Evolutionary conservation across 2,888 invertebrate genomes (phyloP).

Genomic region (Lacanobia wlatinum): DNA sequence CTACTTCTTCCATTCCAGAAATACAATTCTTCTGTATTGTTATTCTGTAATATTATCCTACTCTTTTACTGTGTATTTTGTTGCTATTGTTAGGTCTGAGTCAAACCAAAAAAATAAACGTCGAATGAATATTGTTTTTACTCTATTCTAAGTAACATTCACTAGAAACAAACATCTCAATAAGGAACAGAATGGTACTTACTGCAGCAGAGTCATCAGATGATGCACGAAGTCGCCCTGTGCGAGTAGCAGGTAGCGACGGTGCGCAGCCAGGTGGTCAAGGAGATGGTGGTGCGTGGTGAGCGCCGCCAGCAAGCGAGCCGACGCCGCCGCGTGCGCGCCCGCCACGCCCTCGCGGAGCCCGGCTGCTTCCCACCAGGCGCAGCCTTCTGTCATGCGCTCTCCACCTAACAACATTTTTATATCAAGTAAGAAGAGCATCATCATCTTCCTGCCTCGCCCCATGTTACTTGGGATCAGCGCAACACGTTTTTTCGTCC

Average conservation of each 20-base stretch:
- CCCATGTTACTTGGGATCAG: too few relatives aligned
- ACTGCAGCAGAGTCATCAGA: conserved; percentile 97
- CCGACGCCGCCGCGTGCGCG: conserved; percentile 96
- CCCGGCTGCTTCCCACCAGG: conserved; percentile 89
- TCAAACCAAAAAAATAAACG: too few relatives aligned
- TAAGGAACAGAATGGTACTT: conserved; percentile 76
- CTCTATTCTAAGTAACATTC: background rate
- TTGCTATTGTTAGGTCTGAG: too few relatives aligned
- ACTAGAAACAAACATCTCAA: background rate
- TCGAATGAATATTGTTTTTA: too few relatives aligned
- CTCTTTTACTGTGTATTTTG: too few relatives aligned
- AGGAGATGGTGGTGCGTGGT: conserved; percentile 96
- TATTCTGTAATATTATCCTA: too few relatives aligned
- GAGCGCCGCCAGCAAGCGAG: conserved; percentile 96
- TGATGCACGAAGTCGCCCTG: conserved; percentile 99
- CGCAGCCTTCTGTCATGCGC: conserved; percentile 73
- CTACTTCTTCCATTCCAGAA: too few relatives aligned
- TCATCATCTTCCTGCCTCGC: background rate
- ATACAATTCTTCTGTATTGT: too few relatives aligned
- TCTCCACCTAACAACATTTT: conserved; percentile 40
- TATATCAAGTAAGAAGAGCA: background rate
- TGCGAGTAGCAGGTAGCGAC: conserved; percentile 97
- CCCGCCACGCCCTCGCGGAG: conserved; percentile 95
- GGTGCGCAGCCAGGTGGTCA: conserved; percentile 97
- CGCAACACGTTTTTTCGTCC: too few relatives aligned